Base-by-base conservation (phyloP, 2,797 vertebrate genomes). In the Amphiprion clarkii region DNA sequence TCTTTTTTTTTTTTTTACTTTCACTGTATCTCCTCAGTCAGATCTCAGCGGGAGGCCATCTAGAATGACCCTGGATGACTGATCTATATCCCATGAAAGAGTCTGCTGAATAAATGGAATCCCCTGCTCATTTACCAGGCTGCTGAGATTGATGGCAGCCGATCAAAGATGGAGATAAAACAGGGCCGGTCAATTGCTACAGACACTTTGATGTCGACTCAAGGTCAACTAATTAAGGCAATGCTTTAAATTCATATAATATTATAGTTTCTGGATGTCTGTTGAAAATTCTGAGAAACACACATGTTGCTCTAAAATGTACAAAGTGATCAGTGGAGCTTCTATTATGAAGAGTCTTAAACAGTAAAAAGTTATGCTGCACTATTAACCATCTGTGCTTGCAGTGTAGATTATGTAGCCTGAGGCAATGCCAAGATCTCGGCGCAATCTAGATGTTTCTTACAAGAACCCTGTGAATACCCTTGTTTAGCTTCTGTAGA, bases 161-260 rank as follows among this genome's bases (percentile, higher is more conserved):
- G 78, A 87, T 93, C 83, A 89, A 82, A 91, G 85, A 83, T 74
- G 77, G 67, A 86, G 83, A 89, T 90, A 88, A 88, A 85, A 82
- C 57, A 33, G 53, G 52, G 74, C 60, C 46, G 67, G 84, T 91
- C 89, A 89, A 87, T 89, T 40, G 52, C 76, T 54, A 25, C 60
- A 29, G 67, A 74, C 40, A 7, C 21, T 86, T 78, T 79, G 54
- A 87, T 77, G 80, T 62, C 13, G 31, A 76, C 39, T 78, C 83
- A 89, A 92, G 89, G 89, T 92, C 78, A 65, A 23, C 63, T 84
- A 63, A 74, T 78, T 81, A 74, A 48, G 40, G 21, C 39, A 40
- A 11, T 0, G 64, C 72, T 51, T 61, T 42, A 29, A 56, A 48
- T 59, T 66, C 56, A 25, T 42, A 49, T 27, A 42, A 29, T 29